Evolutionary conservation across 2,888 invertebrate species (phyloP), one percentile per base, ranked within the genome.

Genomic region (Psococerastis gibbosa): DNA sequence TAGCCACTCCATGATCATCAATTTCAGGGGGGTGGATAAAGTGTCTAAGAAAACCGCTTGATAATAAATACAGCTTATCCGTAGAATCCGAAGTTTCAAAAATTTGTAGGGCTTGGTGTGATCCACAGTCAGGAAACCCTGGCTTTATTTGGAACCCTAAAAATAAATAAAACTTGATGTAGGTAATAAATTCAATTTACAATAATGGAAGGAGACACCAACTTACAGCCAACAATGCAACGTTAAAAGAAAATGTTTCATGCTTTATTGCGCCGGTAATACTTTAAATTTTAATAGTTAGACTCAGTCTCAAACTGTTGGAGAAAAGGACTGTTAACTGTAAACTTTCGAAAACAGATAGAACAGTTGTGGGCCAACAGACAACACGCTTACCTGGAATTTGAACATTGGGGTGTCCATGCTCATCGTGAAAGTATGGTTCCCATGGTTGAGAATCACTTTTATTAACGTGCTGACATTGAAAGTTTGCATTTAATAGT

Each of bases 1-100:
- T 43, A 27, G 43, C 32, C 23, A 6, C 54, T 50, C 42, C 45
- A 2, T 48, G 45, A 46, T 58, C 60, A 45, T 70, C 66, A 23
- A 66, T 56, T 52, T 66, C 62, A 49, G 66, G 59, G 53, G 73
- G 71, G 51, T 74, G 68, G 42, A 74, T 76, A 48, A 77, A 71
- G 56, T 87, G 87, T n/a, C 77, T 65, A 43, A 87, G 60, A 44
- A 71, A 69, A 1, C 85, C 85, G 60, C 72, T 75, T 1, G 72
- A 66, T 44, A 84, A 60, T 22, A 87, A 64, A 44, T 71, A 66
- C 41, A 82, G 59, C 43, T 66, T 63, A 58, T 77, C 76, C 48
- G 70, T 66, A 3, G 72, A 70, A 51, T 68, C 68, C 48, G 3
- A 18, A 48, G 71, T 69, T 55, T 76, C 70, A 58, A 71, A 75